A percentile compares a stretch with the other conserved stretches of the same genome.
These are phyloP conservation scores for Ivindomyrus marchei DNA, from an alignment of 2,113 vertebrate species.

Conservation along the genomic window DNA sequence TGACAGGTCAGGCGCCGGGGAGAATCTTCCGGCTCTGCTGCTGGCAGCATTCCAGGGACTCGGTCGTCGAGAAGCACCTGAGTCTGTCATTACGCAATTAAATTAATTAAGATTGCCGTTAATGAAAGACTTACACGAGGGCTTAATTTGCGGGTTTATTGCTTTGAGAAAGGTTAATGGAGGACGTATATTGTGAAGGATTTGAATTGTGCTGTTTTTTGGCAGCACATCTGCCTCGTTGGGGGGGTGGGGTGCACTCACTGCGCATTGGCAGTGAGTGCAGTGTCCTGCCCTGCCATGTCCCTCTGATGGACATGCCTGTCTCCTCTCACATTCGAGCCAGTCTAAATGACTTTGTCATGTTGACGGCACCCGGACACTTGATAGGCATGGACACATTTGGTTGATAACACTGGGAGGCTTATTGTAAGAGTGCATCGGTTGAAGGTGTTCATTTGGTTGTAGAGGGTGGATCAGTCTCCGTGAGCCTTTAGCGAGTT, in stretches of 20 bases:
- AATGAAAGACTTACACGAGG: slow-evolving; percentile 29
- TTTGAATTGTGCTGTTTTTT: slow-evolving; percentile 13
- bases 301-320: neutral
- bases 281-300: neutral
- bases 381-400: neutral
- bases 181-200: slow-evolving; percentile 23
- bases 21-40: neutral
- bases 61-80: slow-evolving; percentile 24
- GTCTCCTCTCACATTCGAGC: neutral
- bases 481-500: neutral
- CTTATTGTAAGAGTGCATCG: neutral
- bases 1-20: neutral
- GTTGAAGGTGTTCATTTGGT: neutral
- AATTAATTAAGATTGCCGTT: slow-evolving; percentile 34
- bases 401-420: neutral
- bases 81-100: slow-evolving; percentile 33
- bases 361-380: no score
- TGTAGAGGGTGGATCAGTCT: neutral
- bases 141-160: slow-evolving; percentile 26
- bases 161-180: slow-evolving; percentile 29
- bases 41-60: slow-evolving; percentile 23
- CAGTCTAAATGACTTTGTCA: neutral
- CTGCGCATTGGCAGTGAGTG: neutral
- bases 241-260: neutral
- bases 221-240: neutral